Base-by-base conservation (phyloP, 1,140 invertebrate genomes). In the Cecropterus lyciades region DNA sequence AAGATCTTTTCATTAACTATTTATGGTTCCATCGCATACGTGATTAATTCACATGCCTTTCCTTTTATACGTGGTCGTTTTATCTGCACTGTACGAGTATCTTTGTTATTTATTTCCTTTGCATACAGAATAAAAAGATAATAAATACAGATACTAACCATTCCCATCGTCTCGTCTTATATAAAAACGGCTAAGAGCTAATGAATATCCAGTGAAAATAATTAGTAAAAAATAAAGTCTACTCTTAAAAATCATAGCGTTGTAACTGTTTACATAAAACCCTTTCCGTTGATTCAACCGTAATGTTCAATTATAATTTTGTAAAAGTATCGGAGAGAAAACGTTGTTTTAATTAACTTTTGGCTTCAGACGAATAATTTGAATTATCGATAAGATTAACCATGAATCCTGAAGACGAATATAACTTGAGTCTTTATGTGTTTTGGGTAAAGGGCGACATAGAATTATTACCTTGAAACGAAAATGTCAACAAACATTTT, bases 281-380 rank as follows among this genome's bases (percentile, higher is more conserved):
- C 15, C 20, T 20, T 43, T 57, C 16, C 14, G n/a, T 24, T 67
- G 40, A 52, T 55, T 48, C 10, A 30, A 45, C 4, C 9, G 42
- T 33, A 13, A 43, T 52, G 15, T 65, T 53, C 42, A 15, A 27
- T 17, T 27, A 17, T 7, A 53, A 30, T 33, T 64, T 51, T 64
- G 37, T 20, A 14, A 53, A 14, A 27, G 37, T 20, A 45, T 60
- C 16, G 27, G 51, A 30, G 48, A 52, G 24, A 62, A 67, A 67
- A 67, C 53, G 37, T 24, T 15, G 51, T 13, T 67, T 67, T 62
- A 67, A 67, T 67, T 62, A 67, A 67, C 49, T 37, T 52, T 59
- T 14, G 27, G 27, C 42, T 20, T 15, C 49, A 55, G 43, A 45
- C 16, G 45, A 30, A 48, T 48, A 20, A 40, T 55, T 46, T 67